A percentile compares a stretch with the other conserved stretches of the same genome.
phyloP scores from a whole-genome alignment of 2,797 vertebrate genomes.

The Protosalanx chinensis region DNA sequence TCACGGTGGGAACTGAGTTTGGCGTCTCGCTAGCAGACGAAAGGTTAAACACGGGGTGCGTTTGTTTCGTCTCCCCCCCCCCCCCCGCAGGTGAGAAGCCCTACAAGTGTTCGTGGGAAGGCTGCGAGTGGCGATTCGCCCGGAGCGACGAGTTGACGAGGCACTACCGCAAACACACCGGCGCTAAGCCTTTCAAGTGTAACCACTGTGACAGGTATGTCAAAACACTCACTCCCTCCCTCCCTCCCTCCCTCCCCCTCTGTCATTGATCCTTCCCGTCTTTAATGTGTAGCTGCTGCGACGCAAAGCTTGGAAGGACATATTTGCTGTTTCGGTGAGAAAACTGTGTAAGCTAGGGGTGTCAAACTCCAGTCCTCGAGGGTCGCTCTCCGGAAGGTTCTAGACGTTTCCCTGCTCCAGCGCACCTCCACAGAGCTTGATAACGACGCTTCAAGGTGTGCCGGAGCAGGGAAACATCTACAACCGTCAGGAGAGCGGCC shows the following conservation, averaged over 20 bases:
- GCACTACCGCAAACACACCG: slow-evolving; percentile 99
- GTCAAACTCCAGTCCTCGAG: no score
- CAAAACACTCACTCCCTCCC: not conserved
- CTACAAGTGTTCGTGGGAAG: slow-evolving; percentile 99
- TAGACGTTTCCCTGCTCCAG: no score
- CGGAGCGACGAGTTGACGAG: slow-evolving; percentile 97
- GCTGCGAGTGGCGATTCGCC: slow-evolving; percentile 99
- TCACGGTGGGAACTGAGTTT: not conserved
- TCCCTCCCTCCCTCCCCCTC: slow-evolving; percentile 16
- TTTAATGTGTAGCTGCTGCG: slow-evolving; percentile 1
- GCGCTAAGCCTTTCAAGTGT: slow-evolving; percentile 99
- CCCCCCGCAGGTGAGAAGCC: slow-evolving; percentile 93
- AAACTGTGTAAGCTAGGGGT: no score
- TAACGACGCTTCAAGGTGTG: no score
- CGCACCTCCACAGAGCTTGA: no score
- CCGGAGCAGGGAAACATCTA: no score
- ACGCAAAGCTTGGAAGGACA: not conserved
- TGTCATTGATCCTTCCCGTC: not conserved
- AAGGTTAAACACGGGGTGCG: slow-evolving; percentile 33
- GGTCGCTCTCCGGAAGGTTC: no score
- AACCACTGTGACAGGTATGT: slow-evolving; percentile 99
- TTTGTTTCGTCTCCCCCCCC: slow-evolving; percentile 15
- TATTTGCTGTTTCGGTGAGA: not conserved
- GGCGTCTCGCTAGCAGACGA: slow-evolving; percentile 21
- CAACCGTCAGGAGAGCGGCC: no score